phyloP scores from a whole-genome alignment of 2,888 invertebrate genomes.

The Chelonus formosanus region DNA sequence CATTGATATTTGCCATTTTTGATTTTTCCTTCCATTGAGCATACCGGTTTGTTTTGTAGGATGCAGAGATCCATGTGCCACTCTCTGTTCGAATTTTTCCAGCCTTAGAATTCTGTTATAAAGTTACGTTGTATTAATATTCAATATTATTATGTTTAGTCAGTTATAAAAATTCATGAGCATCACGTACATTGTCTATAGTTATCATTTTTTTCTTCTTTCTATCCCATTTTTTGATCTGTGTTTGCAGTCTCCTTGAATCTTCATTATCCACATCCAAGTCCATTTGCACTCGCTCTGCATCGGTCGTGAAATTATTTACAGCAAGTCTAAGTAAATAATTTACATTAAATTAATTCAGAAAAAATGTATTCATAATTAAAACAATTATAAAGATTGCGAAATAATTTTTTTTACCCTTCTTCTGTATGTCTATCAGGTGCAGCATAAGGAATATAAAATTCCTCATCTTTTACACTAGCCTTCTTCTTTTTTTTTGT shows the following conservation, averaged over 20 bases:
- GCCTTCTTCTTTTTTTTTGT: slow-evolving; percentile 68
- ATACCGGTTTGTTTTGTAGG: slow-evolving; percentile 92
- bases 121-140: slow-evolving; percentile 21
- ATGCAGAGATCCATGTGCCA: slow-evolving; percentile 92
- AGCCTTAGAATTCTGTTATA: slow-evolving; percentile 67
- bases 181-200: slow-evolving; percentile 69
- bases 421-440: slow-evolving; percentile 85
- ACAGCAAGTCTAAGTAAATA: slow-evolving; percentile 73
- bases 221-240: slow-evolving; percentile 88
- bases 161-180: slow-evolving; percentile 22
- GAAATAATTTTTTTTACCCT: slow-evolving; percentile 68
- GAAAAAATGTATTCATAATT: not conserved
- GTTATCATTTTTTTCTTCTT: slow-evolving; percentile 95
- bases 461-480: slow-evolving; percentile 75
- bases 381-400: too few relatives aligned
- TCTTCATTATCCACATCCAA: slow-evolving; percentile 83
- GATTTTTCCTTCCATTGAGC: slow-evolving; percentile 85
- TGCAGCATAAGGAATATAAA: slow-evolving; percentile 87
- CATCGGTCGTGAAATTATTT: slow-evolving; percentile 82
- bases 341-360: slow-evolving; percentile 13
- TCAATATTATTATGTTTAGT: not conserved
- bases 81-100: slow-evolving; percentile 95
- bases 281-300: slow-evolving; percentile 82
- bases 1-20: slow-evolving; percentile 67
- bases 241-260: slow-evolving; percentile 69